Conservation (phyloP, 2,888 invertebrate genomes). For the Kuschelorhynchus macadamiae region DNA sequence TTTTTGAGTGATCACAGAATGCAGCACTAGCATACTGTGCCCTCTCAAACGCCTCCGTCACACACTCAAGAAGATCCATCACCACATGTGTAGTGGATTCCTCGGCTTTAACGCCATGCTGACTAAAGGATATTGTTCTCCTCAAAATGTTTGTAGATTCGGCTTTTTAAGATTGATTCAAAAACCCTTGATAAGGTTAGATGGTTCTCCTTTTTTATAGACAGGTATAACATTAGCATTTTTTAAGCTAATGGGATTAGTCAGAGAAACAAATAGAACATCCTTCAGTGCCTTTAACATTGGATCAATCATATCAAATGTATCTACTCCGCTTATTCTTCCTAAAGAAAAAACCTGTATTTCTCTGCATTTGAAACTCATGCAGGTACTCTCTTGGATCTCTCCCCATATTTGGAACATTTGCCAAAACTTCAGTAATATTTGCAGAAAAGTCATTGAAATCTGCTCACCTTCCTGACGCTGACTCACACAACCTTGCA, state of each 20-base stretch:
- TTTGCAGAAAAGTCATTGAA: slow-evolving; percentile 4
- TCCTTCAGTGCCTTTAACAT: no score
- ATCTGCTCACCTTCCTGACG: not conserved
- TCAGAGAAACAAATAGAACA: no score
- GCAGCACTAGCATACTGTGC: not conserved
- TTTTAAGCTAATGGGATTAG: no score
- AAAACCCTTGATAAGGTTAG: not conserved
- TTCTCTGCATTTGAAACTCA: no score
- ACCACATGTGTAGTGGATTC: not conserved
- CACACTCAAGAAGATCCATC: not conserved
- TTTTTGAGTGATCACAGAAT: slow-evolving; percentile 1
- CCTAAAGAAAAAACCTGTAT: no score
- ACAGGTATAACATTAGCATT: no score
- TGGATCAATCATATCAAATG: no score
- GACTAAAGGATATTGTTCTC: not conserved
- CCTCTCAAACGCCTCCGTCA: not conserved
- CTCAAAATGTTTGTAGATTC: slow-evolving; percentile 2
- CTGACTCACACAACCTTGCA: no score
- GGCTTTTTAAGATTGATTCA: not conserved
- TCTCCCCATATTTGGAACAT: no score
- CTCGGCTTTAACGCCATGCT: not conserved
- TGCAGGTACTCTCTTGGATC: no score
- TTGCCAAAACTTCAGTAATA: not conserved
- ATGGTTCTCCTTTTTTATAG: not conserved
- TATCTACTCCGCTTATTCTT: no score